Evolutionary conservation across 2,797 vertebrate species (phyloP).

Genomic region (Caiman crocodilus): DNA sequence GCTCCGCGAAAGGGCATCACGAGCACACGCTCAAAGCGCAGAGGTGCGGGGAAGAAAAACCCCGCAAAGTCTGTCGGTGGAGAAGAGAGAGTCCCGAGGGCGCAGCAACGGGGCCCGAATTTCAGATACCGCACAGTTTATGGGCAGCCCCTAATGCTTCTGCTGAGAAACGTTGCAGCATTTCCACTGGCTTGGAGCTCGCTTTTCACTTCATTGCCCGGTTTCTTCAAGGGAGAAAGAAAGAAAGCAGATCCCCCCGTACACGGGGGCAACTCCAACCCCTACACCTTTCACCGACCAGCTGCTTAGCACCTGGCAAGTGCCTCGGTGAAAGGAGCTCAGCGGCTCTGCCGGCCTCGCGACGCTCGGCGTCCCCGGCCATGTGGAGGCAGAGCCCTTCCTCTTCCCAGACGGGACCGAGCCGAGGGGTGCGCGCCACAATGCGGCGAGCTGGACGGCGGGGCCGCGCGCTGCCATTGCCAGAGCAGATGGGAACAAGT

Average conservation of each 20-base stretch:
- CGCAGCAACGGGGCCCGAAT: constrained; percentile 76
- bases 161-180: constrained; percentile 77
- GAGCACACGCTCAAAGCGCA: not conserved
- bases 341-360: accelerated
- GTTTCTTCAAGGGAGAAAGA: constrained; percentile 79
- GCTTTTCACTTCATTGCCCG: constrained; percentile 80
- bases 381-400: not conserved
- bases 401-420: constrained; percentile 19
- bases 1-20: not conserved
- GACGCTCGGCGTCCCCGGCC: not conserved
- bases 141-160: constrained; percentile 76
- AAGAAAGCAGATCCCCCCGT: constrained; percentile 81
- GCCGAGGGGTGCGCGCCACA: not conserved
- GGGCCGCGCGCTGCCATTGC: constrained; percentile 31
- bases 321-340: not conserved
- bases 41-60: constrained; percentile 37
- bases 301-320: constrained; percentile 28
- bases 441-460: not conserved
- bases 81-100: constrained; percentile 46
- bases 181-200: constrained; percentile 81
- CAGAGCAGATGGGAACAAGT: constrained; percentile 54
- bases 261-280: constrained; percentile 75
- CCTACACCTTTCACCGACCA: constrained; percentile 30
- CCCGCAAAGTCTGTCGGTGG: not conserved
- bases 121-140: constrained; percentile 75